Base-by-base conservation (phyloP, 2,113 vertebrate genomes). In the Cnemophilus loriae region DNA sequence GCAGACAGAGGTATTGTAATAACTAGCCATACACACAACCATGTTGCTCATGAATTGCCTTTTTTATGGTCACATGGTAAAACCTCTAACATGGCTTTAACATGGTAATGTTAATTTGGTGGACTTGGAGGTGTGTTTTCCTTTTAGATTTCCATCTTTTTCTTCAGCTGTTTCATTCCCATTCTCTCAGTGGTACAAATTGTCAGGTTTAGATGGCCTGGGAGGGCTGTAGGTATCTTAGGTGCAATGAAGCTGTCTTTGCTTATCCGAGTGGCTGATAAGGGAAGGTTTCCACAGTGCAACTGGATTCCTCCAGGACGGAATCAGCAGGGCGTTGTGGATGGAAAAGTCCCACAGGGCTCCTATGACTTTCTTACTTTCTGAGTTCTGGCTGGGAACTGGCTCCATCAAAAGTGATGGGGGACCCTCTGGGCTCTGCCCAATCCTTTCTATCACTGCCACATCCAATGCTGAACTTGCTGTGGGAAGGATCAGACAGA, bases 1-100 rank as follows among this genome's bases (percentile, higher is more conserved):
- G 41, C 98, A 99, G 82, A 97, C 98, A 41, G 99, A 99, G 99
- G 99, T 99, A 96, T 4, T 46, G 41, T 23, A 46, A 14, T 41
- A 49, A 42, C 41, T 67, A 56, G 19, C 47, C 6, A 3, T 21
- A 65, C 67, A 73, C 32, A 68, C 18, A 74, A 6, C 14, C 17
- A 8, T 24, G 37, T 16, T n/a, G 27, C 42, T 89, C 33, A 19
- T 47, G 12, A 84, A 8, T 37, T 59, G 19, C 18, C 75, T 24
- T 84, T 71, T 60, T 52, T 49, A 16, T 44, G 30, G 50, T 22
- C 33, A 41, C 6, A 1, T 23, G 8, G 6, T 80, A 89, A 80
- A 90, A 71, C 28, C 39, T 88, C 53, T 77, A 44, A 86, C 32
- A 44, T 27, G 61, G 11, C 10, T 91, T 75, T 63, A 68, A 50